phyloP scores from a whole-genome alignment of 2,797 vertebrate species.

The Eutrigla gurnardus region DNA sequence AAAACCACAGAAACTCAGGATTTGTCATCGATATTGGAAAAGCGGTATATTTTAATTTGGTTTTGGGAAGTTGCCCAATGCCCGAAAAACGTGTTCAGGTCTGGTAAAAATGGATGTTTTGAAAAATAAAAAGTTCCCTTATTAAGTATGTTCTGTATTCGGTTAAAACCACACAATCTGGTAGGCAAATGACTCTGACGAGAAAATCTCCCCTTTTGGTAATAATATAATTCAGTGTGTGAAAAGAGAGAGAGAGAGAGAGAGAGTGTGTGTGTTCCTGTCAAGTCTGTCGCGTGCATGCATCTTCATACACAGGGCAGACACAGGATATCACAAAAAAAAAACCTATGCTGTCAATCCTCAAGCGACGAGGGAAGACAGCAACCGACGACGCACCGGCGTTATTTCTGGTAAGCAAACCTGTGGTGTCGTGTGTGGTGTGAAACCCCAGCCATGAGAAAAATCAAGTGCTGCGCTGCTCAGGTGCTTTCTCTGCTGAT shows the following conservation, averaged over 20 bases:
- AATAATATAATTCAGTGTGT: slow-evolving; percentile 40
- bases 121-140: slow-evolving; percentile 51
- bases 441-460: slow-evolving; percentile 75
- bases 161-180: slow-evolving; percentile 71
- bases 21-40: slow-evolving; percentile 68
- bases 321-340: slow-evolving; percentile 78
- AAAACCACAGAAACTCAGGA: slow-evolving; percentile 74
- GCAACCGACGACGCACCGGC: slow-evolving; percentile 56
- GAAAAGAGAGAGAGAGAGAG: slow-evolving; percentile 30
- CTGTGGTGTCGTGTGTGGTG: slow-evolving; percentile 67
- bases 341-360: slow-evolving; percentile 64
- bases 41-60: slow-evolving; percentile 22
- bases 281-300: slow-evolving; percentile 31
- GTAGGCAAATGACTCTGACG: slow-evolving; percentile 69
- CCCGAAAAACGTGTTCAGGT: slow-evolving; percentile 39
- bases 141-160: slow-evolving; percentile 41
- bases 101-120: slow-evolving; percentile 26
- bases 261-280: slow-evolving; percentile 10
- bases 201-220: slow-evolving; percentile 72
- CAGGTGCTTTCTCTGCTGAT: slow-evolving; percentile 65
- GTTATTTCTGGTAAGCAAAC: slow-evolving; percentile 85
- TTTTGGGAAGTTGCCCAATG: slow-evolving; percentile 43
- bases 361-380: slow-evolving; percentile 71
- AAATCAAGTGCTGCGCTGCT: slow-evolving; percentile 45
- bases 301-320: slow-evolving; percentile 50